phyloP scores from a whole-genome alignment of 2,113 vertebrate species.

The Cyanoramphus novaezelandiae region DNA sequence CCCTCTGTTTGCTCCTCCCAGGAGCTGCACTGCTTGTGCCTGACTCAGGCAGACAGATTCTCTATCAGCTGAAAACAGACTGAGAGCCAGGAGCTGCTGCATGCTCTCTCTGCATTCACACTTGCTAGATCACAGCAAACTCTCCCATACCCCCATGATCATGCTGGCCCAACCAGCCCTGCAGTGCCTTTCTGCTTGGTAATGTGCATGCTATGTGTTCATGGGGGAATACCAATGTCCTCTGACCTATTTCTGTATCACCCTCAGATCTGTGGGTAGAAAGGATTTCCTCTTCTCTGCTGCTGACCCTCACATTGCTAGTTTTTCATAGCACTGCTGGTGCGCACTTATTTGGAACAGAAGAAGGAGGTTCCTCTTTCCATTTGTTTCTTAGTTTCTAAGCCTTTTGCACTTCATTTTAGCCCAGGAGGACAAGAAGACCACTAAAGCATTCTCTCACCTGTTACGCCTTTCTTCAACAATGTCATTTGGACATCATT shows the following conservation, averaged over 20 bases:
- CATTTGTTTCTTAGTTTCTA: not conserved
- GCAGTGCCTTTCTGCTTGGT: not conserved
- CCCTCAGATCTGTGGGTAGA: not conserved
- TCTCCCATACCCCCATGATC: not conserved
- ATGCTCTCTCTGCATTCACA: not conserved
- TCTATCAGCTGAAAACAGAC: not conserved
- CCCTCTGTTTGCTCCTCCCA: not conserved
- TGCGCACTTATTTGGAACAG: fast-evolving
- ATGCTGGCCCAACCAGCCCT: not conserved
- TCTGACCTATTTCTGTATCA: not conserved
- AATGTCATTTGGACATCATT: not conserved
- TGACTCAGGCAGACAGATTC: not conserved
- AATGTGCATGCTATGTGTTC: fast-evolving
- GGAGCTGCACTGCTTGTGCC: not conserved
- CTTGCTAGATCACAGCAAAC: not conserved
- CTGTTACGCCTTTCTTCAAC: not conserved
- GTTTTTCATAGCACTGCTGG: not conserved
- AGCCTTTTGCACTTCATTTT: not conserved
- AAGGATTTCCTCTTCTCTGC: not conserved
- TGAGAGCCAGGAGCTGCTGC: not conserved
- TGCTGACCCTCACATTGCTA: not conserved
- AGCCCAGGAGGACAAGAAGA: not conserved
- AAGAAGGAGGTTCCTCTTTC: not conserved
- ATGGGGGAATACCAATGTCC: not conserved
- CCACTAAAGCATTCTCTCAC: not conserved